Percentiles rank a stretch among this genome's conserved stretches.
Conservation (phyloP, 2,113 vertebrate species). For the Toxotes jaculatrix region DNA sequence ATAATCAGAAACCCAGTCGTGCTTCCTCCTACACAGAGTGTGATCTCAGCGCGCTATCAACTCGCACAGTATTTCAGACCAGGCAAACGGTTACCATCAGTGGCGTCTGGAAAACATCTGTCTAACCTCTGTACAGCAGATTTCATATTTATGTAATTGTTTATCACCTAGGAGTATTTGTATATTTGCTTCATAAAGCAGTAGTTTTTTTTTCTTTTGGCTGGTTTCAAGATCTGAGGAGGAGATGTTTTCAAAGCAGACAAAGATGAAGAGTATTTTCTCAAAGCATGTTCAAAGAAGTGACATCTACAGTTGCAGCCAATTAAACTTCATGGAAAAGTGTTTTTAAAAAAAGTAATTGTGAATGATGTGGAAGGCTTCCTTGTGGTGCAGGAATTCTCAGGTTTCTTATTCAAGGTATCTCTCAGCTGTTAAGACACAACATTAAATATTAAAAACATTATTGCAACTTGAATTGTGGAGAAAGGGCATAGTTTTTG, state of each 20-base stretch:
- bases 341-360: background rate
- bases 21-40: constrained; percentile 63
- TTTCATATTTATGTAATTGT: constrained; percentile 1
- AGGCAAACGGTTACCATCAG: constrained; percentile 21
- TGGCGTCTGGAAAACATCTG: constrained; percentile 58
- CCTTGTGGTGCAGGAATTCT: constrained; percentile 10
- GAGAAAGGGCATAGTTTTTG: background rate
- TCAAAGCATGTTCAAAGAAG: constrained; percentile 38
- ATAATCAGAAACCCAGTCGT: constrained; percentile 57
- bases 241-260: constrained; percentile 39
- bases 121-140: constrained; percentile 24
- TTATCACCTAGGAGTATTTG: constrained; percentile 6
- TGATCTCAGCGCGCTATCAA: constrained; percentile 23
- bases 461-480: background rate
- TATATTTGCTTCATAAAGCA: constrained; percentile 6
- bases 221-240: constrained; percentile 17
- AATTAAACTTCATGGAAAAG: constrained; percentile 44
- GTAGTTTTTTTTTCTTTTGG: background rate
- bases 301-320: constrained; percentile 18
- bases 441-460: constrained; percentile 3
- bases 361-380: constrained; percentile 2
- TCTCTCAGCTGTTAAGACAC: background rate
- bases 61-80: constrained; percentile 14
- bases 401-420: background rate
- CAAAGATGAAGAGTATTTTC: constrained; percentile 37